Evolutionary conservation across 2,888 invertebrate genomes (phyloP).

Genomic region (Drosophila cognata): DNA sequence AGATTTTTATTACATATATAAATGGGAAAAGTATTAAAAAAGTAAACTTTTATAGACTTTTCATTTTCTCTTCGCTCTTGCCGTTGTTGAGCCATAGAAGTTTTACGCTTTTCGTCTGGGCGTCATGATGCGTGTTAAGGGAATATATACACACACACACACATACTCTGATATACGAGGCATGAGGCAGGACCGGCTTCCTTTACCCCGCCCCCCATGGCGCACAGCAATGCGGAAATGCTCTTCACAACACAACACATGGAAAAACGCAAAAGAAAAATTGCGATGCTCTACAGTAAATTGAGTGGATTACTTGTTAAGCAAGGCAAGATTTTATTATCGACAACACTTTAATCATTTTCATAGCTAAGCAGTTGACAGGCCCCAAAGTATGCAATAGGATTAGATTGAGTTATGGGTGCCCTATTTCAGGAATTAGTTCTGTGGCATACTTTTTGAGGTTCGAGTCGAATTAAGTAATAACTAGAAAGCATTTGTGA

Average conservation of each 20-base stretch:
- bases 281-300: conserved; percentile 35
- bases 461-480: neutral
- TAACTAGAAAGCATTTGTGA: neutral
- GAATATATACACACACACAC: conserved; percentile 44
- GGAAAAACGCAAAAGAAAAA: conserved; percentile 28
- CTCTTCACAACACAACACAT: conserved; percentile 28
- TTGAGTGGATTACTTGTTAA: conserved; percentile 19
- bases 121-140: conserved; percentile 78
- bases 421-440: neutral
- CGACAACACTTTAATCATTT: neutral
- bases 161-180: conserved; percentile 1
- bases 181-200: conserved; percentile 26
- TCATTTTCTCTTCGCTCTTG: conserved; percentile 45
- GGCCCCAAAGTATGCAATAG: conserved; percentile 50
- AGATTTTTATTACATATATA: conserved; percentile 81
- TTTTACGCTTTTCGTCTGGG: conserved; percentile 74
- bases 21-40: conserved; percentile 82
- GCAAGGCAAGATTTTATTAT: neutral
- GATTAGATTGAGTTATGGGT: neutral
- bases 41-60: conserved; percentile 80
- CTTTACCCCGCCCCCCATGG: neutral
- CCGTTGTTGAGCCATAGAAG: conserved; percentile 38
- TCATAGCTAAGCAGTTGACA: neutral
- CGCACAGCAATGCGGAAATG: conserved; percentile 41
- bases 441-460: conserved; percentile 43